These are phyloP conservation scores for Distichodus sexfasciatus DNA, from an alignment of 2,797 vertebrate genomes.

Conservation along the genomic window DNA sequence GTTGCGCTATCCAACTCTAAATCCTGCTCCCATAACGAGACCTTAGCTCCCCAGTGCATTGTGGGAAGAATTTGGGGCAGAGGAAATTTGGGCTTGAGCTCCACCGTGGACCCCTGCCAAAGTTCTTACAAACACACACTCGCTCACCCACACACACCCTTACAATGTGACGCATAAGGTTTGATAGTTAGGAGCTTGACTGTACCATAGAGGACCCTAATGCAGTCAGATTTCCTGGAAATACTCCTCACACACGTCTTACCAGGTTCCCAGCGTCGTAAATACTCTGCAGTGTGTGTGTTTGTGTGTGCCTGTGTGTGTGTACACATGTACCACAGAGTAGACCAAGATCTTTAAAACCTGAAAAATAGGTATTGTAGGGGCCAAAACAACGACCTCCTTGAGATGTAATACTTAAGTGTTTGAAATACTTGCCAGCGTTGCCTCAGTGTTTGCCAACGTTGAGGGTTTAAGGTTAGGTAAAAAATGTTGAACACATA, in stretches of 20 bases:
- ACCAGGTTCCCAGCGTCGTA: constrained; percentile 16
- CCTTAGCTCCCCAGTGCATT: constrained; percentile 54
- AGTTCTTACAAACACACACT: not conserved
- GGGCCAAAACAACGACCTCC: too few species aligned
- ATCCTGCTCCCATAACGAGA: constrained; percentile 46
- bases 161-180: not conserved
- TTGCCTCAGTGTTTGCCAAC: too few species aligned
- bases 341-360: too few species aligned
- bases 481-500: too few species aligned
- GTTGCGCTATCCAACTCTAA: constrained; percentile 44
- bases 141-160: too few species aligned
- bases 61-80: constrained; percentile 43
- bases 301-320: not conserved
- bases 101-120: constrained; percentile 14
- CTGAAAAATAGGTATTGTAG: too few species aligned
- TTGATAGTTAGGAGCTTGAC: not conserved
- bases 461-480: too few species aligned
- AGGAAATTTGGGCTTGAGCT: constrained; percentile 30
- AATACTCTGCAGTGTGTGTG: not conserved
- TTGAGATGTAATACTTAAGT: too few species aligned
- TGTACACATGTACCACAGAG: not conserved
- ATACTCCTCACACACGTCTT: constrained; percentile 19
- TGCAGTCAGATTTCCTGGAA: not conserved
- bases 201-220: not conserved
- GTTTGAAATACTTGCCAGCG: too few species aligned